Evolutionary conservation across 2,888 invertebrate species (phyloP).

Genomic region (Timandra comae): DNA sequence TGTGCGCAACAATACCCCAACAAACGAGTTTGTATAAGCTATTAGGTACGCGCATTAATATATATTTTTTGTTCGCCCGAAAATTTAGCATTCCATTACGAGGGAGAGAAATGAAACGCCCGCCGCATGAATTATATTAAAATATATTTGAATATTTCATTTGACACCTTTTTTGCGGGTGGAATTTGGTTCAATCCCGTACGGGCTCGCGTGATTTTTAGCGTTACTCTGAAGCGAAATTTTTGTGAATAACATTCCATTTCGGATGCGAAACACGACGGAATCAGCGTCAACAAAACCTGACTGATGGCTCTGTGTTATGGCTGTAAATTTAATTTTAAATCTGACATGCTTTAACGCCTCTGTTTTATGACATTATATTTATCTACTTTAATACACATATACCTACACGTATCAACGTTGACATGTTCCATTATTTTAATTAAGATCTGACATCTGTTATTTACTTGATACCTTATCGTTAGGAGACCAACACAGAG

Average conservation of each 20-base stretch:
- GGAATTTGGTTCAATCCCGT: conserved; percentile 74
- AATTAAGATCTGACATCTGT: too few species aligned
- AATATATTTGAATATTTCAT: conserved; percentile 78
- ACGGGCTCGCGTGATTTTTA: conserved; percentile 70
- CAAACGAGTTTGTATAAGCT: conserved; percentile 78
- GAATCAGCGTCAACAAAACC: conserved; percentile 72
- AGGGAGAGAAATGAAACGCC: conserved; percentile 77
- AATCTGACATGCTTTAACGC: conserved; percentile 23
- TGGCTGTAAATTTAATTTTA: conserved; percentile 61
- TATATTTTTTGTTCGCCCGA: conserved; percentile 77
- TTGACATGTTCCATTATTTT: too few species aligned
- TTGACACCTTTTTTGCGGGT: conserved; percentile 75
- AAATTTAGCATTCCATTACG: conserved; percentile 78
- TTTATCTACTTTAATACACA: too few species aligned
- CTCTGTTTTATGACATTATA: too few species aligned
- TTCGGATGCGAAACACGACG: conserved; percentile 67
- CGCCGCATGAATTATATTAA: conserved; percentile 78
- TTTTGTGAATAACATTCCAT: conserved; percentile 75
- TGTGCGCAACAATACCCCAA: conserved; percentile 76
- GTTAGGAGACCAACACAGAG: too few species aligned
- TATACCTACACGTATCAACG: too few species aligned
- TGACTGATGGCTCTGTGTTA: conserved; percentile 63
- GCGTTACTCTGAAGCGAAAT: conserved; percentile 67
- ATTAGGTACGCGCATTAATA: conserved; percentile 78
- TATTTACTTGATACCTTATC: too few species aligned